Conservation (phyloP, 1,140 invertebrate species). For the Anthonomus grandis region DNA sequence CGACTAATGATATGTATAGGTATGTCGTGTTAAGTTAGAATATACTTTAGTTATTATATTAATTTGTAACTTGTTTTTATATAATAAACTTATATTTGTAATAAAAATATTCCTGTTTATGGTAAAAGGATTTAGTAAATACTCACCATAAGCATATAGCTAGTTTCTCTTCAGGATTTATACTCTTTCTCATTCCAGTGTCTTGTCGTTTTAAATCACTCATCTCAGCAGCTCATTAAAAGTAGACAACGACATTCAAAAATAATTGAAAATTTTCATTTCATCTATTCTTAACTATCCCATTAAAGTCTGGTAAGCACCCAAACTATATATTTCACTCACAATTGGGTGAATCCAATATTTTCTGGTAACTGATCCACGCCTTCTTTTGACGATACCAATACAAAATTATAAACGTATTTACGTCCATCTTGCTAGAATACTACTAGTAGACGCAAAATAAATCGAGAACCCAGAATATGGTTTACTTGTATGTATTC, state of each 20-base stretch:
- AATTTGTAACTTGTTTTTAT: background rate
- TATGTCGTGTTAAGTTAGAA: background rate
- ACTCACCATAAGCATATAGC: background rate
- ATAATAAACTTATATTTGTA: background rate
- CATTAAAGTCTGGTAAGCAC: background rate
- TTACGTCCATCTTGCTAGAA: background rate
- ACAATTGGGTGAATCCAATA: background rate
- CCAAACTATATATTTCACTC: background rate
- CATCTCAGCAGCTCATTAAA: background rate
- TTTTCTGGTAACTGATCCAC: background rate
- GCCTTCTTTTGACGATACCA: background rate
- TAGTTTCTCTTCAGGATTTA: too few relatives aligned
- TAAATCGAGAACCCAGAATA: background rate
- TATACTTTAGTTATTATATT: background rate
- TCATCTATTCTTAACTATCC: background rate
- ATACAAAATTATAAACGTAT: too few relatives aligned
- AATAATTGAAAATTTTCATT: background rate
- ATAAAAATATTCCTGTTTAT: background rate
- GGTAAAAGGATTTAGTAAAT: background rate
- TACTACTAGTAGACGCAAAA: background rate
- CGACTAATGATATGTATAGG: background rate
- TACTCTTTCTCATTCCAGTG: background rate
- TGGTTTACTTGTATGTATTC: background rate
- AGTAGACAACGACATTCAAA: background rate
- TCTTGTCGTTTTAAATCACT: background rate